Conservation (phyloP, 1,140 invertebrate genomes). For the Nautilus pompilius region DNA sequence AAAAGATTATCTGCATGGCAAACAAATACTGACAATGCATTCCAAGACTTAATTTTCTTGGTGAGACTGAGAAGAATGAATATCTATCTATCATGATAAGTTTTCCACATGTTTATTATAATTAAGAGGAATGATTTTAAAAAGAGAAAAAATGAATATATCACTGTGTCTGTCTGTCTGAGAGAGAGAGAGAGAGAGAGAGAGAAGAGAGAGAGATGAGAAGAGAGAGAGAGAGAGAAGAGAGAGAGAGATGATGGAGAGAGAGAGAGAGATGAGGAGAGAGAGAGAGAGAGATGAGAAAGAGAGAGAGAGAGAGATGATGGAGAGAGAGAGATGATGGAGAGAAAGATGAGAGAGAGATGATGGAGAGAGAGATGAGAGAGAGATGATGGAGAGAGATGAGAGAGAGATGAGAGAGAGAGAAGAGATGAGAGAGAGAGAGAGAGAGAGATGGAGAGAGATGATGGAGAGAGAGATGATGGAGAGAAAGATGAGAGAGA, state of each 20-base stretch:
- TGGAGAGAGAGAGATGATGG: neutral
- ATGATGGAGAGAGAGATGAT: too few relatives aligned
- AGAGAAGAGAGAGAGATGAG: neutral
- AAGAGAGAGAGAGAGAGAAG: neutral
- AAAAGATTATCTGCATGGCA: too few relatives aligned
- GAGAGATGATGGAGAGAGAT: neutral
- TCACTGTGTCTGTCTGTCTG: too few relatives aligned
- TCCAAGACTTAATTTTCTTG: too few relatives aligned
- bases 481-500: too few relatives aligned
- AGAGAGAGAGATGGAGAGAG: neutral
- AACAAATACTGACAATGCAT: too few relatives aligned
- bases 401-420: conserved; percentile 1
- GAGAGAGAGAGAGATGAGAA: neutral
- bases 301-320: neutral
- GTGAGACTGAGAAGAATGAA: too few relatives aligned
- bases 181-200: neutral
- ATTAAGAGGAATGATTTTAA: too few relatives aligned
- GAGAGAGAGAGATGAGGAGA: neutral
- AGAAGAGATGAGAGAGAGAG: neutral
- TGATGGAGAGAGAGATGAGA: neutral
- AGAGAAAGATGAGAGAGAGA: neutral
- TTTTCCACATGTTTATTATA: too few relatives aligned
- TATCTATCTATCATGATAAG: too few relatives aligned
- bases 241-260: neutral
- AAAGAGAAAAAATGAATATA: too few relatives aligned